These are phyloP conservation scores for Potamarius usumacintae DNA, from an alignment of 2,113 vertebrate genomes.

Conservation along the genomic window DNA sequence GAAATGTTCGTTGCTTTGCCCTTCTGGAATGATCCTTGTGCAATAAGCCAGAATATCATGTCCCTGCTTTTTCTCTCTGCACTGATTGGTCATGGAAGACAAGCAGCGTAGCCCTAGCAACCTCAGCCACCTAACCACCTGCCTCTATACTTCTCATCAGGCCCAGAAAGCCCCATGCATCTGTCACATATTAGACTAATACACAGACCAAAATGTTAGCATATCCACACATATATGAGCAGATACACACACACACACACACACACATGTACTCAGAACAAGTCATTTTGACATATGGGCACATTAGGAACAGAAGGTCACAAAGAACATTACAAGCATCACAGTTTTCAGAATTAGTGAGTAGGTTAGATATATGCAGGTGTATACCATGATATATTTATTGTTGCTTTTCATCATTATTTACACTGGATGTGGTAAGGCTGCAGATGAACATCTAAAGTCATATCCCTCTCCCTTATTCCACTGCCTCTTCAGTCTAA, in stretches of 20 bases:
- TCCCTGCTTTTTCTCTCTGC: constrained; percentile 23
- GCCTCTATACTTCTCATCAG: constrained; percentile 36
- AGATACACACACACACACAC: neutral
- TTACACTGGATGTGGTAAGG: neutral
- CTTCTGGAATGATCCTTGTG: constrained; percentile 30
- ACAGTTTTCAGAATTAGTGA: neutral
- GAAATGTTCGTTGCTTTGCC: constrained; percentile 13
- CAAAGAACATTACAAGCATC: neutral
- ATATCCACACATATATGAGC: neutral
- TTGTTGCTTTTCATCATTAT: neutral
- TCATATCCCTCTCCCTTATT: constrained; percentile 11
- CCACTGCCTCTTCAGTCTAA: neutral
- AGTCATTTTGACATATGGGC: constrained; percentile 14
- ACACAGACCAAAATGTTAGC: neutral
- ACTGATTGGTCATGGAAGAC: constrained; percentile 11
- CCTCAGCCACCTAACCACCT: constrained; percentile 45
- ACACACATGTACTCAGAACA: neutral
- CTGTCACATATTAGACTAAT: neutral
- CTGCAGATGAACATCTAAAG: constrained; percentile 2
- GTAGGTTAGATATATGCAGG: neutral
- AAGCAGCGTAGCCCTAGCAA: constrained; percentile 26
- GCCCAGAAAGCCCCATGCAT: neutral
- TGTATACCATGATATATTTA: neutral
- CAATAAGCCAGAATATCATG: constrained; percentile 9
- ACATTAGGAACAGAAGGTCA: constrained; percentile 31